Conservation (phyloP, 2,113 vertebrate species). For the Chionis minor region DNA sequence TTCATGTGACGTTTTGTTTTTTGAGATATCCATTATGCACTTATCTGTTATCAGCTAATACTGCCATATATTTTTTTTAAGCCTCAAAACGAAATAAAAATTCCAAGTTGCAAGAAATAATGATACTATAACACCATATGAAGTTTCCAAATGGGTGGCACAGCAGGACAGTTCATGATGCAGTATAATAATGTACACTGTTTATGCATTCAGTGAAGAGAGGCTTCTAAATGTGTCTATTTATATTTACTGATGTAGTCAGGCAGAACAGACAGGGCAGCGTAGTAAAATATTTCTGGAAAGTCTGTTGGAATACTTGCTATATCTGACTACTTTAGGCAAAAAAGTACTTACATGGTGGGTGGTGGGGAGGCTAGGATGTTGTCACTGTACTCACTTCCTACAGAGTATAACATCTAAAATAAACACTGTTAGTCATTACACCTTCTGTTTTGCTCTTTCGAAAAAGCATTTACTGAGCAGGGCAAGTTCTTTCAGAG, state of each 20-base stretch:
- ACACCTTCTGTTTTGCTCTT: neutral
- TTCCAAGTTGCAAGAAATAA: neutral
- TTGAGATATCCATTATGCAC: neutral
- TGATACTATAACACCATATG: neutral
- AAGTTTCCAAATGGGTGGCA: neutral
- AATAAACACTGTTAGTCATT: neutral
- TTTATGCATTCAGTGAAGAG: neutral
- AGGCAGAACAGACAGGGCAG: neutral
- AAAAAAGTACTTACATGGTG: neutral
- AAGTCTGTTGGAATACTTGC: neutral
- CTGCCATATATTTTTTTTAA: neutral
- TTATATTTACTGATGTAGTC: neutral
- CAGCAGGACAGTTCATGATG: neutral
- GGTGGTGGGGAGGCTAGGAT: neutral
- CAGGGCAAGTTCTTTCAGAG: neutral
- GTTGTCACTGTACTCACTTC: neutral
- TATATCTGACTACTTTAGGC: neutral
- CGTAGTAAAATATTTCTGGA: neutral
- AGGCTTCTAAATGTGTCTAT: neutral
- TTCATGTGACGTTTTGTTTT: neutral
- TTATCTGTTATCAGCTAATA: neutral
- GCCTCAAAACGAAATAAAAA: neutral
- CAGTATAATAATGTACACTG: accelerated
- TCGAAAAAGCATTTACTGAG: neutral
- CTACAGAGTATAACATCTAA: neutral